Percentiles rank a stretch among this genome's conserved stretches.
Evolutionary conservation across 2,888 invertebrate genomes (phyloP).

Genomic region (Coenonympha glycerion): DNA sequence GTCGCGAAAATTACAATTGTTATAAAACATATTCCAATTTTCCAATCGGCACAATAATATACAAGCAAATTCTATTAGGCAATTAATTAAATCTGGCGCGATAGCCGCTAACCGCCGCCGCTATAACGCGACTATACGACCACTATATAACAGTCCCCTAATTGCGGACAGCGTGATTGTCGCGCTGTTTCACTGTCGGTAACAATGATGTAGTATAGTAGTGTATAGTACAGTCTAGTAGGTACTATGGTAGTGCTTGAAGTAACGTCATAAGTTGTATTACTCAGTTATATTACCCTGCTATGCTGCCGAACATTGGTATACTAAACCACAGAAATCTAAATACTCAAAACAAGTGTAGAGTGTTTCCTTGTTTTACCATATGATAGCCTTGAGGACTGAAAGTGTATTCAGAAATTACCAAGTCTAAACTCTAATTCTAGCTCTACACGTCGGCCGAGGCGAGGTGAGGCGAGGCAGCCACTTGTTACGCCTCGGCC

Average conservation of each 20-base stretch:
- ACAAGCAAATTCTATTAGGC: not conserved
- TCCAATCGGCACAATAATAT: not conserved
- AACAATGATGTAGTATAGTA: not conserved
- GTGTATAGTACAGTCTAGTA: not conserved
- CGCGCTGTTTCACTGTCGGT: not conserved
- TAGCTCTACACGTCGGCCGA: no score
- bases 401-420: no score
- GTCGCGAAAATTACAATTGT: no score
- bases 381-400: no score
- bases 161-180: slow-evolving; percentile 1
- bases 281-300: not conserved
- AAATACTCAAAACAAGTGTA: not conserved
- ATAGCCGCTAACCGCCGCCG: not conserved
- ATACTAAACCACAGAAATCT: not conserved
- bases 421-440: no score
- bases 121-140: no score
- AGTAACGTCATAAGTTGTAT: not conserved
- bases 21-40: not conserved
- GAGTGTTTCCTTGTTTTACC: no score
- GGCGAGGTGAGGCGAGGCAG: no score
- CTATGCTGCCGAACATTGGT: not conserved
- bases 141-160: not conserved
- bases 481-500: no score
- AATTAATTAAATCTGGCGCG: slow-evolving; percentile 3
- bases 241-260: not conserved